Base-by-base conservation (phyloP, 2,797 vertebrate species). In the Crenuchus spilurus region DNA sequence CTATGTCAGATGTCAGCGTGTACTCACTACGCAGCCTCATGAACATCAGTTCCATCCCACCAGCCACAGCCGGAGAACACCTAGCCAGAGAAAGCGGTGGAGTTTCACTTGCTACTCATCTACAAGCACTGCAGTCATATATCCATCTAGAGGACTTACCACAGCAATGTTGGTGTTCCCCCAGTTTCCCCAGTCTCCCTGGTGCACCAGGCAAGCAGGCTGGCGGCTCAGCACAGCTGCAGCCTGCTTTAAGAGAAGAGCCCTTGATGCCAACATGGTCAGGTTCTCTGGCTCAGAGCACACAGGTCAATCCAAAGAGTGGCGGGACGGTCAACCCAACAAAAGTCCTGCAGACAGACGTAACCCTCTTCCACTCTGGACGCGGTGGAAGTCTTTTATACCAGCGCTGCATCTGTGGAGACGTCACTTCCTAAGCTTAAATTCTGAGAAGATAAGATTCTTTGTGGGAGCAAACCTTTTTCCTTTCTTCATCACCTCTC, bases 21-120 rank as follows among this genome's bases (percentile, higher is more conserved):
- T 67, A 92, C 90, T 91, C 77, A 91, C 91, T 90, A 92, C 0
- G 89, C 88, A 51, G 90, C 91, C 78, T 93, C 91, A 1, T 92
- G 90, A 72, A 91, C 80, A 35, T 92, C 92, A 62, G 90, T 92
- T 13, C 91, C 92, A 65, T 92, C 90, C 91, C 89, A 90, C 89
- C 89, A 91, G 52, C 92, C 90, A 64, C 90, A 92, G 80, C 90
- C 91, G n/a, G 91, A 91, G 82, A 92, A 91, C 79, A 93, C 91
- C 92, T 93, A 24, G 54, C 22, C 41, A 42, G 37, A n/a, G n/a
- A n/a, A n/a, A n/a, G n/a, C n/a, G n/a, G n/a, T n/a, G n/a, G n/a
- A n/a, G 30, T 16, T 6, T 33, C 5, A 31, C n/a, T 18, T 57
- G 26, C 52, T 20, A 20, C 20, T 1, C 1, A 20, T 24, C 1